Conservation (phyloP, 2,797 vertebrate species). For the Pseudotriccus pelzelni region DNA sequence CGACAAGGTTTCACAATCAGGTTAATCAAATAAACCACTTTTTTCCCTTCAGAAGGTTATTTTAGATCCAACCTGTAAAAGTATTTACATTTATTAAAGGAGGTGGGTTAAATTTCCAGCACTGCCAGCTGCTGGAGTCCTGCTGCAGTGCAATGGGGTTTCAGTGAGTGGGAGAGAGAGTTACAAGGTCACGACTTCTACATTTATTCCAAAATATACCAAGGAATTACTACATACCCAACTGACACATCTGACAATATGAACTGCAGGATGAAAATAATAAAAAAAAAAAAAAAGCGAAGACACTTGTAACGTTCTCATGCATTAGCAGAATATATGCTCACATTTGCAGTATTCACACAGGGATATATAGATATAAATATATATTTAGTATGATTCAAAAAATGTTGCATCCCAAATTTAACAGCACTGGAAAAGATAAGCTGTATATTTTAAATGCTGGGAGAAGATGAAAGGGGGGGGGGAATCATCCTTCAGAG, state of each 20-base stretch:
- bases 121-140: constrained; percentile 31
- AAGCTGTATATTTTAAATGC: background rate
- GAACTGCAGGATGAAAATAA: background rate
- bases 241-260: background rate
- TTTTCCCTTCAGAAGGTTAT: background rate
- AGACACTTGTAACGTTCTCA: background rate
- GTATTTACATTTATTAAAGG: background rate
- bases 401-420: background rate
- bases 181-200: constrained; percentile 64
- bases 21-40: background rate
- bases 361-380: background rate
- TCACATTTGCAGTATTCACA: background rate
- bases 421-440: background rate
- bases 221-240: constrained; percentile 21
- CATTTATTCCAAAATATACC: constrained; percentile 44
- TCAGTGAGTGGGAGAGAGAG: constrained; percentile 19
- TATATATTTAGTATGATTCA: background rate
- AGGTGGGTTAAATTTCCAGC: background rate
- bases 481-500: background rate
- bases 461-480: background rate
- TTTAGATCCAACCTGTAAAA: background rate
- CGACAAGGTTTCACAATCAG: background rate
- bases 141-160: constrained; percentile 53
- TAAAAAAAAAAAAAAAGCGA: background rate
- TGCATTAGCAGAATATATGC: background rate